phyloP scores from a whole-genome alignment of 2,888 invertebrate genomes.

The Calliopum simillimum region DNA sequence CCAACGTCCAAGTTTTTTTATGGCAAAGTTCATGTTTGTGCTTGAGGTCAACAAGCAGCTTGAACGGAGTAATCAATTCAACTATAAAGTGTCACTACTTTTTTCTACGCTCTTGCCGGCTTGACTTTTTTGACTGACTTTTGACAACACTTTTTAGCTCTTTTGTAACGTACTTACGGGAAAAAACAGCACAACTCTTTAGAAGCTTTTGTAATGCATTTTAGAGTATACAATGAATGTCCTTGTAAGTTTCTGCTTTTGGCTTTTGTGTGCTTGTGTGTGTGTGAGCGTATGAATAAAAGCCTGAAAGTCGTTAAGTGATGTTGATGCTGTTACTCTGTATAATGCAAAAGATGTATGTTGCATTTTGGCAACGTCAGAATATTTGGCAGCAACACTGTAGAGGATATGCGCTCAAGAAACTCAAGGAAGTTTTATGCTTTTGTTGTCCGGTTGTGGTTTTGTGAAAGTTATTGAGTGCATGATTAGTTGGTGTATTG shows the following conservation, averaged over 20 bases:
- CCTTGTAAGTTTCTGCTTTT: not conserved
- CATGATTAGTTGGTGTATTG: slow-evolving; percentile 5
- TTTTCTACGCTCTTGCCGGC: not conserved
- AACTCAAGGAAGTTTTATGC: not conserved
- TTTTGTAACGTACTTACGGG: not conserved
- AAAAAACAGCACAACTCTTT: not conserved
- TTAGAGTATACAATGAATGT: not conserved
- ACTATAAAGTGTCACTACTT: not conserved
- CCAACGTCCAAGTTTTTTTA: slow-evolving; percentile 1
- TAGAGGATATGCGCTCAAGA: not conserved
- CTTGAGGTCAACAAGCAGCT: slow-evolving; percentile 17
- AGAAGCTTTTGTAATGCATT: slow-evolving; percentile 10
- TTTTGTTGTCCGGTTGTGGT: not conserved
- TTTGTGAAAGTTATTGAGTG: slow-evolving; percentile 1
- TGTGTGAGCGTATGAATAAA: no score
- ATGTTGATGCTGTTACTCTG: not conserved
- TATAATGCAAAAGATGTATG: slow-evolving; percentile 19
- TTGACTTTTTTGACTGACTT: not conserved
- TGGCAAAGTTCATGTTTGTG: slow-evolving; percentile 18
- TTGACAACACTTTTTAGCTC: not conserved
- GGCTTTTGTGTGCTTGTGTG: not conserved
- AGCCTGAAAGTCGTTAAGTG: slow-evolving; percentile 21
- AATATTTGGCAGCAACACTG: not conserved
- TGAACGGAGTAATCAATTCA: slow-evolving; percentile 17
- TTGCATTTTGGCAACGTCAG: not conserved